Conservation (phyloP, 2,888 invertebrate species). For the Cremastobaeus sp. region DNA sequence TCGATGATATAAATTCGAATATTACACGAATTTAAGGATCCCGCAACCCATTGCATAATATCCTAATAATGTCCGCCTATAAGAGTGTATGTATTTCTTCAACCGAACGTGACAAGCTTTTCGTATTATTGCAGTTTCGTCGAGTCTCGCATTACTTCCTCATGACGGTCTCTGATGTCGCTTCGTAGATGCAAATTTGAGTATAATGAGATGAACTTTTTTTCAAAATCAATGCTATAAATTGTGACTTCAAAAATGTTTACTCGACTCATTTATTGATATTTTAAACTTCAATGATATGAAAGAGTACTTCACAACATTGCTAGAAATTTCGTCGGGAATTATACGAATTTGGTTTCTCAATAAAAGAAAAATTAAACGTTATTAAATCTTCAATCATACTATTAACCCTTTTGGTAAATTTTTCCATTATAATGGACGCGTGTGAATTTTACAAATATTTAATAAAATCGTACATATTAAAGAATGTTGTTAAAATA, state of each 20-base stretch:
- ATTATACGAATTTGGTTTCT: too few relatives aligned
- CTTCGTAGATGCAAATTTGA: conserved; percentile 13
- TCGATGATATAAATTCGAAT: conserved; percentile 38
- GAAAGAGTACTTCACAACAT: too few relatives aligned
- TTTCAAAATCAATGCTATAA: background rate
- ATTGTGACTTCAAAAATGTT: conserved; percentile 15
- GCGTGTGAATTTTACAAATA: too few relatives aligned
- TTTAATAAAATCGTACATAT: too few relatives aligned
- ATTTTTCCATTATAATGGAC: too few relatives aligned
- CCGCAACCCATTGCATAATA: conserved; percentile 48
- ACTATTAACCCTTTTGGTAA: too few relatives aligned
- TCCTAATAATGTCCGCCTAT: conserved; percentile 45
- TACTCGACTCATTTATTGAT: background rate
- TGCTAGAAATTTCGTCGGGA: too few relatives aligned
- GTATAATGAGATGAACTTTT: background rate
- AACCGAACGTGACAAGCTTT: conserved; percentile 38
- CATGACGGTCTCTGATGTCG: conserved; percentile 15
- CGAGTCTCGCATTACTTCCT: conserved; percentile 19
- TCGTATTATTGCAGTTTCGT: conserved; percentile 35
- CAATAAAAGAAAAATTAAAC: too few relatives aligned
- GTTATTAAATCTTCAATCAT: too few relatives aligned
- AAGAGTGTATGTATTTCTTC: conserved; percentile 21
- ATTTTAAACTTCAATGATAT: too few relatives aligned
- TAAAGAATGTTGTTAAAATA: too few relatives aligned
- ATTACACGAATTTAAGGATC: conserved; percentile 43